Conservation (phyloP, 2,888 invertebrate genomes). For the Thumatha senex region DNA sequence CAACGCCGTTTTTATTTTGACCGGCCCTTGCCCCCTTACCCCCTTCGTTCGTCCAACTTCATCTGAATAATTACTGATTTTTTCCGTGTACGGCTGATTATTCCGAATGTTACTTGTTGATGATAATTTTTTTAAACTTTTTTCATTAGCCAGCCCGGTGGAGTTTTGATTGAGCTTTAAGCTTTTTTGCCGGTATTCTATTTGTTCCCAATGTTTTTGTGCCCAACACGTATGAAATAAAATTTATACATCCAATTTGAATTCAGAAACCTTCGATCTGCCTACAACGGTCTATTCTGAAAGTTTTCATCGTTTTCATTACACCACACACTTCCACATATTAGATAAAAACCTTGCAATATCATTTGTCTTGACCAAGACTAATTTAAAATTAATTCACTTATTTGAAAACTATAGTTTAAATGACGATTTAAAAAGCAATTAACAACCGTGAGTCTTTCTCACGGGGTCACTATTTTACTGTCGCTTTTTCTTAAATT, state of each 20-base stretch:
- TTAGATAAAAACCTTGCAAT: neutral
- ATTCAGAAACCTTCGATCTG: slow-evolving; percentile 21
- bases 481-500: neutral
- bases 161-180: slow-evolving; percentile 52
- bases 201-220: slow-evolving; percentile 36
- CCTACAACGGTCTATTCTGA: slow-evolving; percentile 9
- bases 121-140: slow-evolving; percentile 74
- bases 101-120: slow-evolving; percentile 83
- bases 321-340: neutral
- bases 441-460: neutral
- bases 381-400: slow-evolving; percentile 4
- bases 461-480: neutral
- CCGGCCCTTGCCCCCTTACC: slow-evolving; percentile 80
- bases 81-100: slow-evolving; percentile 83
- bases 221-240: slow-evolving; percentile 32
- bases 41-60: slow-evolving; percentile 82
- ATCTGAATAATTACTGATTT: slow-evolving; percentile 84
- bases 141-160: slow-evolving; percentile 65
- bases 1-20: slow-evolving; percentile 83
- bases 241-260: slow-evolving; percentile 24
- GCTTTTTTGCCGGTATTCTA: slow-evolving; percentile 45
- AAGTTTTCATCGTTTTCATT: neutral
- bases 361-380: neutral
- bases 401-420: neutral
- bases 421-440: neutral